These are phyloP conservation scores for Aplocera efformata DNA, from an alignment of 2,888 invertebrate genomes.

Conservation along the genomic window DNA sequence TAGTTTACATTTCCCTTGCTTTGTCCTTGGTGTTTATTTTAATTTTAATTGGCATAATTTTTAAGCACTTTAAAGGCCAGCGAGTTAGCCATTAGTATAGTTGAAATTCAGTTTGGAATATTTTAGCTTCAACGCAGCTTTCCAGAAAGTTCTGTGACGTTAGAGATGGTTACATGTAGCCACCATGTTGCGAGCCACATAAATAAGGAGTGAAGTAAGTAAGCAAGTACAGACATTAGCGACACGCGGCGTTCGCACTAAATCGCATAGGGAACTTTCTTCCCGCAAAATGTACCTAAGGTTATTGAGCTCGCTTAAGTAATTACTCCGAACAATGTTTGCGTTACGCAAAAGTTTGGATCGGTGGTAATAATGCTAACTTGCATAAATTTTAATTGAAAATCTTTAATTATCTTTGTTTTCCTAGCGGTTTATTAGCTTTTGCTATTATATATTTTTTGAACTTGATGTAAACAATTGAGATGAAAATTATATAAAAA, in stretches of 20 bases:
- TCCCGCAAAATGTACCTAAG: conserved; percentile 31
- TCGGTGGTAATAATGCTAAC: conserved; percentile 10
- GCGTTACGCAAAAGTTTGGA: conserved; percentile 15
- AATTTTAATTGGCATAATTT: too few relatives aligned
- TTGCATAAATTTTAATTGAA: conserved; percentile 11
- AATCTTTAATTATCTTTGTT: conserved; percentile 7
- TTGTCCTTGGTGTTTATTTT: too few relatives aligned
- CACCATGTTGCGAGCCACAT: conserved; percentile 25
- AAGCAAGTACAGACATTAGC: conserved; percentile 36
- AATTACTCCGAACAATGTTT: conserved; percentile 27
- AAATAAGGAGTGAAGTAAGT: conserved; percentile 34
- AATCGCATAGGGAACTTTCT: conserved; percentile 44
- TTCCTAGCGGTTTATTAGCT: not conserved
- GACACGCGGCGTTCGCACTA: conserved; percentile 46
- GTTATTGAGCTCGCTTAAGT: conserved; percentile 38
- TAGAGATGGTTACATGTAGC: conserved; percentile 16
- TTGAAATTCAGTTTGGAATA: too few relatives aligned
- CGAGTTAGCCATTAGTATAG: too few relatives aligned
- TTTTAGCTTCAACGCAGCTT: too few relatives aligned
- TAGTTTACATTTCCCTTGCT: too few relatives aligned
- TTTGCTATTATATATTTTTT: too few relatives aligned
- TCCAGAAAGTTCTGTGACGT: conserved; percentile 5
- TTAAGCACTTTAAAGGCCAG: too few relatives aligned
- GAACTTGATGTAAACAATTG: too few relatives aligned
- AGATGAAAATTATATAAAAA: too few relatives aligned